Conservation (phyloP, 2,797 vertebrate species). For the Halcyon leucocephala region DNA sequence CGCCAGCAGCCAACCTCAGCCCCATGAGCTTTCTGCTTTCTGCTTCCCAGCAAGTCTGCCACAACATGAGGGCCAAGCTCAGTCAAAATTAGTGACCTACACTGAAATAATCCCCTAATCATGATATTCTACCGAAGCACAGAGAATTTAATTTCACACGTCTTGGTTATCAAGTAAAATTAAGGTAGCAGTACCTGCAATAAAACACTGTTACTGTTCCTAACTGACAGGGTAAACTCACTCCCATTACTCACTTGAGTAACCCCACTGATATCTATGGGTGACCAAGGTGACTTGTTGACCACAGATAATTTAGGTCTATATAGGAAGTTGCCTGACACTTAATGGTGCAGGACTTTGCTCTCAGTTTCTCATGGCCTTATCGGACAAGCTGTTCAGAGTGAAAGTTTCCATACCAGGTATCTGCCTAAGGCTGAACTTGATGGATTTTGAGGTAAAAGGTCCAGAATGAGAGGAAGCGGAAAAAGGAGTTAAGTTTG, state of each 20-base stretch:
- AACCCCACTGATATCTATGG: not conserved
- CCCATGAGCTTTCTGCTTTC: not conserved
- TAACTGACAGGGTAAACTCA: not conserved
- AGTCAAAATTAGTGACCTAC: constrained; percentile 4
- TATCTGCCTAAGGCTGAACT: constrained; percentile 15
- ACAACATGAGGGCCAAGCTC: not conserved
- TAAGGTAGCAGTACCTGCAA: not conserved
- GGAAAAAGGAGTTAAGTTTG: not conserved
- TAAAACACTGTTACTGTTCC: not conserved
- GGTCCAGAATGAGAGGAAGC: not conserved
- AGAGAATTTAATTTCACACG: constrained; percentile 61
- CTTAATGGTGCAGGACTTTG: not conserved
- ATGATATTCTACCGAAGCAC: not conserved
- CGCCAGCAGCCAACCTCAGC: not conserved
- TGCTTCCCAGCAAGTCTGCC: not conserved
- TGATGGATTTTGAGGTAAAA: constrained; percentile 26
- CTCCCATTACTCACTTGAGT: not conserved
- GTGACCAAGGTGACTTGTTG: constrained; percentile 23
- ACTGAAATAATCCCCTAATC: constrained; percentile 22
- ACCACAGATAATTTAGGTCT: not conserved
- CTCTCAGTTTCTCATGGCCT: constrained; percentile 6
- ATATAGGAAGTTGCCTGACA: not conserved
- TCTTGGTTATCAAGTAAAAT: constrained; percentile 20
- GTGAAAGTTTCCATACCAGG: constrained; percentile 25
- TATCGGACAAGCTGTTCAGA: constrained; percentile 25